A percentile compares a stretch with the other conserved stretches of the same genome.
These are phyloP conservation scores for Idaea aversata DNA, from an alignment of 2,888 invertebrate species.

Conservation along the genomic window DNA sequence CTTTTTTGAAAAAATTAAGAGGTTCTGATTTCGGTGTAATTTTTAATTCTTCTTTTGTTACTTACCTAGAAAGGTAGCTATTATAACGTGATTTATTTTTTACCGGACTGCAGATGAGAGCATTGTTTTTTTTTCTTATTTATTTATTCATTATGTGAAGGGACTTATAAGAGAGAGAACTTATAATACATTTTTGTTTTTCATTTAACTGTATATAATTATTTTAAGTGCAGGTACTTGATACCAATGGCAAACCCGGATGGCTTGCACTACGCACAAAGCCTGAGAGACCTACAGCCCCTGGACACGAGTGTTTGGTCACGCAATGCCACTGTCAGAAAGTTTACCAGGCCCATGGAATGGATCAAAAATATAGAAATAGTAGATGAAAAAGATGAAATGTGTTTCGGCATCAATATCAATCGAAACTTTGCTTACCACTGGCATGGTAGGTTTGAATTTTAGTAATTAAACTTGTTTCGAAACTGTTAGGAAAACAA, in stretches of 20 bases:
- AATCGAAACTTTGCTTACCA: constrained; percentile 74
- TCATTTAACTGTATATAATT: not conserved
- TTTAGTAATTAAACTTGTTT: no score
- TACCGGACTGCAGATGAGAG: no score
- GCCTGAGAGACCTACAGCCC: constrained; percentile 35
- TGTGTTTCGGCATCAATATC: constrained; percentile 66
- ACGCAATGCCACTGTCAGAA: constrained; percentile 47
- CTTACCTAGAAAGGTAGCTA: no score
- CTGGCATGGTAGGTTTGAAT: constrained; percentile 61
- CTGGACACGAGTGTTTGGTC: constrained; percentile 51
- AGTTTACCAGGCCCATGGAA: constrained; percentile 42
- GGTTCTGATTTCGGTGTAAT: no score
- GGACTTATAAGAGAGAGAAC: no score
- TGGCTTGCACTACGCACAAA: constrained; percentile 59
- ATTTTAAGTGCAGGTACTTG: constrained; percentile 54
- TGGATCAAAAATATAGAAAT: constrained; percentile 70
- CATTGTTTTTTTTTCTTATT: no score
- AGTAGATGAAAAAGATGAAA: constrained; percentile 28
- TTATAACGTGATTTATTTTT: no score
- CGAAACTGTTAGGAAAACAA: no score
- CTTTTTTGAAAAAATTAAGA: not conserved
- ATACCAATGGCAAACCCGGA: constrained; percentile 71
- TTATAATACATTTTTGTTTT: not conserved
- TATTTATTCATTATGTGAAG: no score
- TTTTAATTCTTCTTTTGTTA: no score